Evolutionary conservation across 1,140 invertebrate genomes (phyloP), one percentile per base, ranked within the genome.

Genomic region (Bombus superbus): DNA sequence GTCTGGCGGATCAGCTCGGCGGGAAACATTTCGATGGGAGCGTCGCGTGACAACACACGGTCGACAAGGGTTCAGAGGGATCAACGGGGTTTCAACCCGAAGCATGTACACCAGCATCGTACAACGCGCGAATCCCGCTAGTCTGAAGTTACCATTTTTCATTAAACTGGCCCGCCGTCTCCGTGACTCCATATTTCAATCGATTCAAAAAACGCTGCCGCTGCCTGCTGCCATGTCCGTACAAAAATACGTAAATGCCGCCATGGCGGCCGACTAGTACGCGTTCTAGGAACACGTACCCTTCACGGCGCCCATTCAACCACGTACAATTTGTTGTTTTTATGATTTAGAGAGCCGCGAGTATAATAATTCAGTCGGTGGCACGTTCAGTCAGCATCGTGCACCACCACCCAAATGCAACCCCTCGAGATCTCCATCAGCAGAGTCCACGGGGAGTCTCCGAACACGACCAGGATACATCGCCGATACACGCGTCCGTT

Each of bases 341-440:
- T 92, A 92, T 93, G 93, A 93, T 94, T 92, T 93, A 94, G 87
- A 83, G 90, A 85, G 83, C 80, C 81, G 88, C 82, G 73, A 83
- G 88, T 84, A 93, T 87, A 92, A 94, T 94, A 94, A 93, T 93
- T 94, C 93, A 93, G 90, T 91, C 86, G 83, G n/a, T 81, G 76
- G 72, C 81, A 88, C 87, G 81, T 88, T 88, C 90, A 78, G 73
- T 82, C 53, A 68, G 38, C 78, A 44, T 59, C 53, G n/a, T 38
- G 47, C 64, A 11, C 77, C 57, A 64, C n/a, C 57, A 57, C n/a
- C 73, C 74, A 42, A 74, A 64, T n/a, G 78, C 85, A 88, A 78
- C 91, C 89, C 86, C 86, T 86, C 83, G 76, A 89, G 86, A 79
- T 89, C 90, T 92, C 86, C 91, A 92, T 93, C 91, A 91, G 79